Evolutionary conservation across 2,797 vertebrate species (phyloP).

Genomic region (Discoglossus pictus): DNA sequence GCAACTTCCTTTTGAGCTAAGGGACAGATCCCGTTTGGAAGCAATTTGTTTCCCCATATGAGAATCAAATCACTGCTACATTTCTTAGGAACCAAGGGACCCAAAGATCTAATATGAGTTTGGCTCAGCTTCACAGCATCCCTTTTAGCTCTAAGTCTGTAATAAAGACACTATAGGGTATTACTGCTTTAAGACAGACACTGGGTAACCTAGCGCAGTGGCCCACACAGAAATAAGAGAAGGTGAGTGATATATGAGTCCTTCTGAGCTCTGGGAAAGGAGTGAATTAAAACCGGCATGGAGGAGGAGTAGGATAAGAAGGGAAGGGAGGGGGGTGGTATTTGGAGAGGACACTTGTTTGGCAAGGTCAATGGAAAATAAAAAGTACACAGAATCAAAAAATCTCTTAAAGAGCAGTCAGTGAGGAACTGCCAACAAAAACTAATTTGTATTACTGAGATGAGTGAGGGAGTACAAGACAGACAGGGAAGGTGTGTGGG

Average conservation of each 20-base stretch:
- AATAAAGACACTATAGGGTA: neutral
- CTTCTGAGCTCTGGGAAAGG: conserved; percentile 39
- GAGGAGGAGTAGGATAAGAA: conserved; percentile 35
- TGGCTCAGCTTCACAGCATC: too few relatives aligned
- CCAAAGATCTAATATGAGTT: too few relatives aligned
- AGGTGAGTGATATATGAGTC: conserved; percentile 50
- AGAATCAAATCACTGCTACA: too few relatives aligned
- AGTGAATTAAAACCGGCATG: conserved; percentile 43
- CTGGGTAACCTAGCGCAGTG: conserved; percentile 23
- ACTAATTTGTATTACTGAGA: conserved; percentile 49
- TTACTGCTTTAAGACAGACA: conserved; percentile 26
- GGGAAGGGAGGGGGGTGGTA: conserved; percentile 30
- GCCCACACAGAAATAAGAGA: conserved; percentile 52
- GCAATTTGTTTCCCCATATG: too few relatives aligned
- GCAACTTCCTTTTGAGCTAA: too few relatives aligned
- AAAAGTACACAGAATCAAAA: conserved; percentile 45
- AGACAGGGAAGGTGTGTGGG: conserved; percentile 13
- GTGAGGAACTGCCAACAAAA: conserved; percentile 44
- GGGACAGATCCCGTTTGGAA: too few relatives aligned
- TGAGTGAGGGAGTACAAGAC: conserved; percentile 42
- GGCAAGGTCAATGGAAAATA: conserved; percentile 49
- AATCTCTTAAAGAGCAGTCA: conserved; percentile 45
- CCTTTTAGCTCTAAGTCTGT: too few relatives aligned
- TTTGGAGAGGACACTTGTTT: conserved; percentile 50
- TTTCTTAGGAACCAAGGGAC: too few relatives aligned